A percentile compares a stretch with the other conserved stretches of the same genome.
These are phyloP conservation scores for Atopsyche davidsoni DNA, from an alignment of 1,140 invertebrate genomes.

Conservation along the genomic window DNA sequence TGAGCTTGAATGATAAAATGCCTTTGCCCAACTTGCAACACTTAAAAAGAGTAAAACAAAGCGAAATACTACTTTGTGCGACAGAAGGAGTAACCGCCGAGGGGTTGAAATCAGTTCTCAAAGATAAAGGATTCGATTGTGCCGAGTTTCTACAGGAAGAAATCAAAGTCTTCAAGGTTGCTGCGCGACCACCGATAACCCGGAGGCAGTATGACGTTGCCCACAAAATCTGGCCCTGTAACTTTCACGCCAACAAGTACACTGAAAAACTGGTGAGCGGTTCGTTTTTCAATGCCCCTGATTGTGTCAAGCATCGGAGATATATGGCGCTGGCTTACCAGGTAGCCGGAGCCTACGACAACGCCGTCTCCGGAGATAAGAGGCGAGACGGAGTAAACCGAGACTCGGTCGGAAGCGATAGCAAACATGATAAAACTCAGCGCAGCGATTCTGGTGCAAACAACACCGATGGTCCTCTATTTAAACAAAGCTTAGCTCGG, in stretches of 20 bases:
- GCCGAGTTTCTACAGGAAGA: constrained; percentile 45
- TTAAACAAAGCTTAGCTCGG: constrained; percentile 31
- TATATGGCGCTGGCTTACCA: constrained; percentile 59
- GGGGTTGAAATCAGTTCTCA: constrained; percentile 46
- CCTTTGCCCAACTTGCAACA: constrained; percentile 59
- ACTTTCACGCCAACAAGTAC: constrained; percentile 74
- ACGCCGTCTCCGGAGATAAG: too few species aligned
- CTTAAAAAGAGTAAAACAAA: constrained; percentile 64
- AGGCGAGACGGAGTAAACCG: not conserved
- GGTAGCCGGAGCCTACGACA: constrained; percentile 33
- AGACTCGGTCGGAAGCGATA: not conserved
- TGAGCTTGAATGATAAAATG: constrained; percentile 49
- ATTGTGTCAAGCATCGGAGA: constrained; percentile 53
- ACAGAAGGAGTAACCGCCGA: constrained; percentile 29
- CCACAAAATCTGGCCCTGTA: constrained; percentile 70
- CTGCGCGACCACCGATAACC: constrained; percentile 54
- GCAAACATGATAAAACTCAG: not conserved
- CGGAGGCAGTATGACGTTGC: constrained; percentile 61
- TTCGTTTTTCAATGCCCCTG: constrained; percentile 54
- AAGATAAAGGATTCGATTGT: constrained; percentile 46
- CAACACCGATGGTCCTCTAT: too few species aligned
- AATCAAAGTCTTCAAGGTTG: constrained; percentile 54
- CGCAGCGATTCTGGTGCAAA: too few species aligned
- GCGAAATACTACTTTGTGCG: constrained; percentile 56
- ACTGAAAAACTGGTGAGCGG: constrained; percentile 59